These are phyloP conservation scores for Metopolophium dirhodum DNA, from an alignment of 1,140 invertebrate genomes.

Conservation along the genomic window DNA sequence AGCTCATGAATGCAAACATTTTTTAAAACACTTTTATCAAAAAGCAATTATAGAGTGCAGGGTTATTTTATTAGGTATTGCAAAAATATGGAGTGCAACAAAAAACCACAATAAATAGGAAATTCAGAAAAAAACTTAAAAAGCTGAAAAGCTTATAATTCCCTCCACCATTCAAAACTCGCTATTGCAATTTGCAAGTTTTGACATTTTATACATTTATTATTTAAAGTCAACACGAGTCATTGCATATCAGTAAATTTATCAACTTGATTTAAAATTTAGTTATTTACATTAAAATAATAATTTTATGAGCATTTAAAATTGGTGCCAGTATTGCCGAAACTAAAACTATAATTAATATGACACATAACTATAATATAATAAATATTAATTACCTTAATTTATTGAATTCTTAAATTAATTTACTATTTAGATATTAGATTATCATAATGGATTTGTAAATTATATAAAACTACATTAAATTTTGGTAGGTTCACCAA, in stretches of 20 bases:
- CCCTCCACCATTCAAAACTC: conserved; percentile 8
- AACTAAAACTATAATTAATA: neutral
- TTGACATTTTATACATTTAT: neutral
- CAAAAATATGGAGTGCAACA: conserved; percentile 33
- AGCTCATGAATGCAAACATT: neutral
- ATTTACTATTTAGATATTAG: too few relatives aligned
- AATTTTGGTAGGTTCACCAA: too few relatives aligned
- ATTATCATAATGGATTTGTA: too few relatives aligned
- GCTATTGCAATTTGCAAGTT: neutral
- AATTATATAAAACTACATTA: too few relatives aligned
- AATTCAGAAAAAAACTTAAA: neutral
- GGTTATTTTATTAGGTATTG: neutral
- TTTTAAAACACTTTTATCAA: neutral
- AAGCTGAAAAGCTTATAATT: neutral
- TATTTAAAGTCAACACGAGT: neutral
- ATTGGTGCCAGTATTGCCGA: neutral
- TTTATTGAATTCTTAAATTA: too few relatives aligned
- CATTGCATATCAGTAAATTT: conserved; percentile 37
- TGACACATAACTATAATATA: neutral
- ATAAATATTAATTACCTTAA: too few relatives aligned
- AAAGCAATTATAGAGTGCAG: neutral
- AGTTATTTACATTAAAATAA: neutral
- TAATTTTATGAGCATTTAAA: neutral
- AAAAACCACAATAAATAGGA: conserved; percentile 35
- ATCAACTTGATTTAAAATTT: neutral